A percentile compares a stretch with the other conserved stretches of the same genome.
Conservation (phyloP, 2,113 vertebrate species). For the Genyomyrus donnyi region DNA sequence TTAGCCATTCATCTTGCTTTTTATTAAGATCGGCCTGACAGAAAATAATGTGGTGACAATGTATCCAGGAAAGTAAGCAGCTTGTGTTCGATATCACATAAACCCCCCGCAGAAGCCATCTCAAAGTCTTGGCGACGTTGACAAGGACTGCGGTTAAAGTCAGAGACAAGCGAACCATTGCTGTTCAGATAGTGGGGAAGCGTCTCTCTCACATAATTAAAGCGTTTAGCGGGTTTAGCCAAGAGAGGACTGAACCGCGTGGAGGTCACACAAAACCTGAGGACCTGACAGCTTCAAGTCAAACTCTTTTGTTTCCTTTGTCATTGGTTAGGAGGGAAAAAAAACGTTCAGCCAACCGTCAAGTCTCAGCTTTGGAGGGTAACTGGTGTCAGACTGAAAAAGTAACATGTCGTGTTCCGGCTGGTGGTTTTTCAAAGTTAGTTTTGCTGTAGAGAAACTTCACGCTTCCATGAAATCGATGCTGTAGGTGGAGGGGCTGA, state of each 20-base stretch:
- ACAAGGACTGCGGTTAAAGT: neutral
- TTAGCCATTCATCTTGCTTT: slow-evolving; percentile 94
- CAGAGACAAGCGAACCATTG: neutral
- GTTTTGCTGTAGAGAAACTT: neutral
- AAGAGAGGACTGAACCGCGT: neutral
- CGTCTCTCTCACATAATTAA: neutral
- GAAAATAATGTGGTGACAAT: slow-evolving; percentile 93
- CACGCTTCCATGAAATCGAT: neutral
- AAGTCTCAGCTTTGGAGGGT: neutral
- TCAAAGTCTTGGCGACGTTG: neutral
- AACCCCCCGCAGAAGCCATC: slow-evolving; percentile 18
- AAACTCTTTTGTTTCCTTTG: neutral
- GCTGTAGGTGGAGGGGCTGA: neutral
- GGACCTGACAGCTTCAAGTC: neutral
- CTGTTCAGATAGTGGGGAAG: neutral
- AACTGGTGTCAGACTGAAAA: neutral
- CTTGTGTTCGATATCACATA: slow-evolving; percentile 62
- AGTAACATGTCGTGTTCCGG: neutral
- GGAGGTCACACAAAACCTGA: neutral
- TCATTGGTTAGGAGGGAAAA: neutral
- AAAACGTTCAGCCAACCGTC: neutral
- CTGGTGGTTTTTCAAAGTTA: neutral
- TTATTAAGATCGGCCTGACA: slow-evolving; percentile 82
- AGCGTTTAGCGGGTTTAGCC: neutral
- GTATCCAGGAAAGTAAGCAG: slow-evolving; percentile 86